Conservation (phyloP, 2,113 vertebrate genomes). For the Panthera uncia region DNA sequence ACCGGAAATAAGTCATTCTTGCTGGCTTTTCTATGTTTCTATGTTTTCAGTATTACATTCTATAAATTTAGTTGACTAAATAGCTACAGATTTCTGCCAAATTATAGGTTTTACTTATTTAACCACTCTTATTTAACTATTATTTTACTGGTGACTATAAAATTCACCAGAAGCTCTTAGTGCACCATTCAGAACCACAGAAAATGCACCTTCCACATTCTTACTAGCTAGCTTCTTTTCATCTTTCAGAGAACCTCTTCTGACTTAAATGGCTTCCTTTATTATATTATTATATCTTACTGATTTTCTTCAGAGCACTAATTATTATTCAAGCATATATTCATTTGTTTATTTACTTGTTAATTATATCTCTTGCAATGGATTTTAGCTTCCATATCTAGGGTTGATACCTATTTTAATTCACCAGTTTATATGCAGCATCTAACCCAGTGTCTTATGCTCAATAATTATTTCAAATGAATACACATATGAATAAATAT, state of each 20-base stretch:
- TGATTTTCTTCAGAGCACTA: neutral
- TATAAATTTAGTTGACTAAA: neutral
- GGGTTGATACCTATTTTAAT: neutral
- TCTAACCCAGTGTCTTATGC: neutral
- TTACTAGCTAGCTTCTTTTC: neutral
- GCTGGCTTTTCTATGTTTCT: neutral
- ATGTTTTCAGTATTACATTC: neutral
- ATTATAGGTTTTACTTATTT: neutral
- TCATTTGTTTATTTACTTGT: neutral
- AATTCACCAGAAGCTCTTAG: neutral
- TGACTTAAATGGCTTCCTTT: neutral
- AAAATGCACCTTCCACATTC: neutral
- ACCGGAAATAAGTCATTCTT: conserved; percentile 29
- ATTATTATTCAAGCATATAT: neutral
- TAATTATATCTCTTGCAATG: neutral
- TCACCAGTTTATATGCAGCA: neutral
- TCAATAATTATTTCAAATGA: neutral
- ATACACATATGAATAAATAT: neutral
- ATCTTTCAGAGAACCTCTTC: neutral
- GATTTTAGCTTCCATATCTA: neutral
- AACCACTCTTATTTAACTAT: neutral
- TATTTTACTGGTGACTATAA: neutral
- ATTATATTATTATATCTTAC: neutral
- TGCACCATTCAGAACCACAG: neutral
- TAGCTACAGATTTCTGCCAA: neutral